Base-by-base conservation (phyloP, 2,888 invertebrate species). In the Athrips mouffetella region DNA sequence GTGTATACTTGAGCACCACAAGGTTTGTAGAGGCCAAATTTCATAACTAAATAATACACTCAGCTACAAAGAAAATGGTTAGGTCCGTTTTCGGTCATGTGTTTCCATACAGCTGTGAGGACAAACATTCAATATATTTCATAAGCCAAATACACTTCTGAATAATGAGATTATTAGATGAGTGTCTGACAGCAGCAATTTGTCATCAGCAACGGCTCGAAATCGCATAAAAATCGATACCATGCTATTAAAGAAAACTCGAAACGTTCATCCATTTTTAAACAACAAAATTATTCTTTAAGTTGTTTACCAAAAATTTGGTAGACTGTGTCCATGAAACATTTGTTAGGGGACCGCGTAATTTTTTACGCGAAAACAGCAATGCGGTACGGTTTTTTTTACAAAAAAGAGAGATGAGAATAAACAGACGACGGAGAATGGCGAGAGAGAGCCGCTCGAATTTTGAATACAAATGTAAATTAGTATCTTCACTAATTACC, bases 381-480 rank as follows among this genome's bases (percentile, higher is more conserved):
- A 87, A 81, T 87, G 87, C 86, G 84, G 85, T 85, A 83, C 81
- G 74, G 69, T 81, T 77, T 74, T 49, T 45, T 45, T 67, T 67
- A 72, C 75, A 77, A 81, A 80, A 77, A 61, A 63, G 69, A 68
- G 67, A 80, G 84, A 81, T 84, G 88, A 87, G 77, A 87, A 87
- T 85, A 88, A 87, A 88, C 87, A 87, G 87, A 88, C 83, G 80
- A 79, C 79, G 75, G 76, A 76, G 81, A 86, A 85, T 77, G 76
- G 87, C 82, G 80, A 79, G 81, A 77, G 79, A 79, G 80, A 63
- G 73, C 67, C 73, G 84, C 87, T 86, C 86, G 89, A 89, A 89
- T 89, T 88, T 89, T 89, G 88, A 89, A 89, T 89, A 89, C 89
- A 89, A 89, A 89, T 89, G 89, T 89, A 89, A 89, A 89, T 89